Evolutionary conservation across 1,140 invertebrate species (phyloP).

Genomic region (Pogonomyrmex californicus): DNA sequence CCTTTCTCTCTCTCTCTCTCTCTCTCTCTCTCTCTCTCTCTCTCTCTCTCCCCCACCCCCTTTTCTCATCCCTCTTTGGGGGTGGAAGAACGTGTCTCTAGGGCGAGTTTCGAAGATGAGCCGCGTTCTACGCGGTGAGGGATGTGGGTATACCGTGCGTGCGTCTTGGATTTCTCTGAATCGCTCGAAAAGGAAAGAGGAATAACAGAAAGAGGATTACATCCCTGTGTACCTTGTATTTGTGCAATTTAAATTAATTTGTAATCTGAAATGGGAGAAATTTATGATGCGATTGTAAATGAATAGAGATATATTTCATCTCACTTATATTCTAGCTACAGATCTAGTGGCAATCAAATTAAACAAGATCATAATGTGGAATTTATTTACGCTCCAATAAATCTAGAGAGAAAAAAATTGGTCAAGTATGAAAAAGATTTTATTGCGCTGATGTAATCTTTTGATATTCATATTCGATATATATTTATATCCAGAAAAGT

Average conservation of each 20-base stretch:
- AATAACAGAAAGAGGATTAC: too few species aligned
- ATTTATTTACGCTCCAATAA: neutral
- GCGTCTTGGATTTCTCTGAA: too few species aligned
- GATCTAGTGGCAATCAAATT: neutral
- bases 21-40: too few species aligned
- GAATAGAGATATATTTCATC: neutral
- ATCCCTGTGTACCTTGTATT: too few species aligned
- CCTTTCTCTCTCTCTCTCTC: neutral
- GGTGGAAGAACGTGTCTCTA: neutral
- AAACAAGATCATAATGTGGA: neutral
- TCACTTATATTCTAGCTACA: neutral
- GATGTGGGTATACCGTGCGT: neutral
- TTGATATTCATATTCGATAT: neutral
- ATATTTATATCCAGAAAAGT: neutral
- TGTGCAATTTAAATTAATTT: neutral
- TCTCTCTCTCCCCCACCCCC: neutral
- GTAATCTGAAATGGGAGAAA: neutral
- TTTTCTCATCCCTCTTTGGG: neutral
- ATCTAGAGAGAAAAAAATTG: neutral
- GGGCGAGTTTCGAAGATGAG: constrained; percentile 10
- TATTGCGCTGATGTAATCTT: neutral
- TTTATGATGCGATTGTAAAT: neutral
- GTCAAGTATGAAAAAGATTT: neutral
- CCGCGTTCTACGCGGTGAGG: neutral
- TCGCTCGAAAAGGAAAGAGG: neutral